Evolutionary conservation across 2,113 vertebrate genomes (phyloP).

Genomic region (Atractosteus spatula): DNA sequence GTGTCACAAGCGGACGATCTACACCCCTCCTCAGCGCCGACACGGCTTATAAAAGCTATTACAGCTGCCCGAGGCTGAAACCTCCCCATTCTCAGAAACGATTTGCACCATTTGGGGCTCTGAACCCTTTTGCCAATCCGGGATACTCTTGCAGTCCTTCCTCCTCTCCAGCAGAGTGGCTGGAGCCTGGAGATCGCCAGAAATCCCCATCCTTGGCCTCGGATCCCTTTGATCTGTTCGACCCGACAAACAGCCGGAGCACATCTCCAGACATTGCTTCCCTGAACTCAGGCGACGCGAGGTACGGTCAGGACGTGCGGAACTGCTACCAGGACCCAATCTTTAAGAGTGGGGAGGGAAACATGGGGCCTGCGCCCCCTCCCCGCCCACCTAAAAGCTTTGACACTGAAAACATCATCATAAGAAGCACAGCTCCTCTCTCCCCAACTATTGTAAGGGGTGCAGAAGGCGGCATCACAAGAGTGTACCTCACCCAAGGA

Average conservation of each 20-base stretch:
- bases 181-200: slow-evolving; percentile 47
- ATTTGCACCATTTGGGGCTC: slow-evolving; percentile 85
- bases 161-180: slow-evolving; percentile 56
- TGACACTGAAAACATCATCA: slow-evolving; percentile 56
- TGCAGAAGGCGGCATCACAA: slow-evolving; percentile 56
- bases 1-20: slow-evolving; percentile 46
- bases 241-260: slow-evolving; percentile 46
- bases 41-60: slow-evolving; percentile 62
- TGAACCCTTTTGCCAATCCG: slow-evolving; percentile 83
- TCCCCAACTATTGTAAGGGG: slow-evolving; percentile 70
- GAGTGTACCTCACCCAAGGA: slow-evolving; percentile 59
- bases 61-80: slow-evolving; percentile 74
- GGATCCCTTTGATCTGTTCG: slow-evolving; percentile 50
- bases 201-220: slow-evolving; percentile 32
- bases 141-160: slow-evolving; percentile 48
- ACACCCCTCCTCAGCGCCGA: slow-evolving; percentile 59
- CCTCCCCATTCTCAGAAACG: slow-evolving; percentile 78
- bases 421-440: slow-evolving; percentile 52
- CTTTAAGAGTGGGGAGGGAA: slow-evolving; percentile 33
- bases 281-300: slow-evolving; percentile 49
- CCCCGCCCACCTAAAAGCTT: slow-evolving; percentile 55
- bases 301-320: slow-evolving; percentile 40
- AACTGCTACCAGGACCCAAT: slow-evolving; percentile 26
- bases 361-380: slow-evolving; percentile 42
- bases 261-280: slow-evolving; percentile 63